Percentiles rank a stretch among this genome's conserved stretches.
phyloP scores from a whole-genome alignment of 2,113 vertebrate genomes.

The Rhea americana region DNA sequence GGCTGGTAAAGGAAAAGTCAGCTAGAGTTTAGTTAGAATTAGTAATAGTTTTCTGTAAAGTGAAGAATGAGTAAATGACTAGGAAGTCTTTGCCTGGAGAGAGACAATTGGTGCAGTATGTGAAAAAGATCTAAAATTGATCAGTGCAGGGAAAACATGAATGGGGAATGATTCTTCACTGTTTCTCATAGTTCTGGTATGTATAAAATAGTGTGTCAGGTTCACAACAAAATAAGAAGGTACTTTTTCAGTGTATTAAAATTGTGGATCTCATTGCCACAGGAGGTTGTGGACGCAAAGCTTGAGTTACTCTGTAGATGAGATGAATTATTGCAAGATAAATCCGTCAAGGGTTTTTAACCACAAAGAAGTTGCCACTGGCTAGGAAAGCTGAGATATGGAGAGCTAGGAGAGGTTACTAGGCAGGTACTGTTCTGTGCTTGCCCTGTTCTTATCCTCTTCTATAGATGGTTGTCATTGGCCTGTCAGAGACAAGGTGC shows the following conservation, averaged over 20 bases:
- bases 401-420: neutral
- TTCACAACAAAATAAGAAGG: neutral
- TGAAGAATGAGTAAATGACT: neutral
- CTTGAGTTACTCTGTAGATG: neutral
- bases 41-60: neutral
- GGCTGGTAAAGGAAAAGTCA: neutral
- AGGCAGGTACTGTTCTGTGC: neutral
- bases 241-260: neutral
- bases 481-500: neutral
- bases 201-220: neutral
- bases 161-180: neutral
- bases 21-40: neutral
- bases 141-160: neutral
- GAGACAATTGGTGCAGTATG: neutral
- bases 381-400: neutral
- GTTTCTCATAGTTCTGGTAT: neutral
- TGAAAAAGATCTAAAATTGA: neutral
- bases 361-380: neutral
- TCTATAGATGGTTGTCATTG: fast-evolving
- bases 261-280: neutral
- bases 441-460: neutral
- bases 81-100: neutral
- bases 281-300: neutral
- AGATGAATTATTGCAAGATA: neutral
- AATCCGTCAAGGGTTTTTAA: neutral